phyloP scores from a whole-genome alignment of 2,888 invertebrate species.

The Campoletis raptor region DNA sequence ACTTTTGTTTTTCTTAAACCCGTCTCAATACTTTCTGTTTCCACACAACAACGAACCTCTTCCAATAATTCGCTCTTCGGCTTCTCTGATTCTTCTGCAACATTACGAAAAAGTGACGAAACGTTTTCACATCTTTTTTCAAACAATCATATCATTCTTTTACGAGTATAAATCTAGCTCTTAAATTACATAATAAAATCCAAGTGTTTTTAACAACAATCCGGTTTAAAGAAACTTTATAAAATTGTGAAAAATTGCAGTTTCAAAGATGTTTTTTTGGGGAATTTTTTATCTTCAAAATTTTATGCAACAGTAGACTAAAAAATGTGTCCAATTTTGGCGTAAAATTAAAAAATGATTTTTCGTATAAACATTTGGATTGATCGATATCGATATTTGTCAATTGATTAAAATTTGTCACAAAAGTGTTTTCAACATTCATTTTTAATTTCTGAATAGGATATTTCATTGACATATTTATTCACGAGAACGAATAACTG shows the following conservation, averaged over 20 bases:
- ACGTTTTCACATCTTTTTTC: background rate
- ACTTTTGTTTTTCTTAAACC: conserved; percentile 89
- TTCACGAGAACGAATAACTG: background rate
- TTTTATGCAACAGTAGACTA: background rate
- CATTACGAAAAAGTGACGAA: background rate
- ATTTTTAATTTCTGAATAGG: background rate
- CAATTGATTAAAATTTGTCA: background rate
- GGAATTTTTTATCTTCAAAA: background rate
- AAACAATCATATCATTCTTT: background rate
- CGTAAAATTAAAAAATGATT: background rate
- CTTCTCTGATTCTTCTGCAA: conserved; percentile 54
- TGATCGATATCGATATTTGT: background rate
- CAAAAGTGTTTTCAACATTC: background rate
- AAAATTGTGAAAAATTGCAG: no score
- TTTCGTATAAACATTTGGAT: background rate
- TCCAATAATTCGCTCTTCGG: conserved; percentile 65
- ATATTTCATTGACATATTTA: conserved; percentile 14
- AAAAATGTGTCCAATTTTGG: background rate
- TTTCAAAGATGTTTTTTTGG: background rate
- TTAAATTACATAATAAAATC: background rate
- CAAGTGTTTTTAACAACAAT: background rate
- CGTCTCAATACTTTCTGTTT: conserved; percentile 87
- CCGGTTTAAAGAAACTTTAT: background rate
- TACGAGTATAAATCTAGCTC: background rate
- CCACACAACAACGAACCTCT: conserved; percentile 80